Base-by-base conservation (phyloP, 2,888 invertebrate species). In the Eupithecia exiguata region DNA sequence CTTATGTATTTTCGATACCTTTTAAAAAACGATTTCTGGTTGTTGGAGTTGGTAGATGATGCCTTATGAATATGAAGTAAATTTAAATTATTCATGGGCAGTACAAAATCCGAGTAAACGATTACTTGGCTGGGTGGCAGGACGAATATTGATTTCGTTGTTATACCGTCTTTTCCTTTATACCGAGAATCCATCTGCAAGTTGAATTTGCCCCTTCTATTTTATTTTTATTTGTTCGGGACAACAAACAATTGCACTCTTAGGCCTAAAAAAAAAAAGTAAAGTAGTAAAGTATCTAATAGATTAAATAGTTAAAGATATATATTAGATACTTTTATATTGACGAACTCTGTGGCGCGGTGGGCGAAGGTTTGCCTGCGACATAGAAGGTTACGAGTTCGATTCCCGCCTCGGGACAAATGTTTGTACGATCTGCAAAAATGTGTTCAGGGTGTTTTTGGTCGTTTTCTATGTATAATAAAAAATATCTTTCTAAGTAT, bases 1-100 rank as follows among this genome's bases (percentile, higher is more conserved):
- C 73, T 73, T 69, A 73, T 73, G 68, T 72, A 72, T 72, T 72
- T 65, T 69, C 71, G 53, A 73, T 75, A 36, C 40, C 58, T 62
- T 69, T 68, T 67, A 58, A 65, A n/a, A 71, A 67, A 61, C 49
- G 53, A 73, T 76, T 71, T 66, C 71, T 73, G 63, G 70, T 70
- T 73, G 70, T 68, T 73, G 62, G 66, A 49, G 49, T 30, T 61
- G 53, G 63, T 71, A 40, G 70, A 62, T 36, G 65, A 40, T 62
- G 69, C 66, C 67, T 70, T 25, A 72, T 72, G 70, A 72, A 75
- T 72, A 68, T 68, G 43, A 68, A 72, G 43, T 74, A 30, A 53
- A 65, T 18, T 49, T 62, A 70, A 70, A n/a, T 46, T 30, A 69
- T 61, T 66, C 66, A 66, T 43, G n/a, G 21, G 66, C 40, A 21